Conservation (phyloP, 2,888 invertebrate genomes). For the Drosophila nigritarsus region DNA sequence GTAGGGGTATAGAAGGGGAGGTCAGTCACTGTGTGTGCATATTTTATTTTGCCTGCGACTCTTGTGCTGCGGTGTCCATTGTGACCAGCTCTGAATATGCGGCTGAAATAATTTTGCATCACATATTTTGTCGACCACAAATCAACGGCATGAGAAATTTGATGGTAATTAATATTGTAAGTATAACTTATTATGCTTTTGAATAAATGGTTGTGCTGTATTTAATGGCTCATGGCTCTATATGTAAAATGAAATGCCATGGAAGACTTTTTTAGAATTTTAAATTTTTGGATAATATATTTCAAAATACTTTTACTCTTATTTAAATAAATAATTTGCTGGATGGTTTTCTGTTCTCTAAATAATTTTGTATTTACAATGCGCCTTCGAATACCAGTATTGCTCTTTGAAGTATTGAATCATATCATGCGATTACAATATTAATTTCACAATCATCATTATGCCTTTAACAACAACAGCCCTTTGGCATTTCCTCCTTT, state of each 20-base stretch:
- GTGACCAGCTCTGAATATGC: slow-evolving; percentile 58
- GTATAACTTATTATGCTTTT: slow-evolving; percentile 62
- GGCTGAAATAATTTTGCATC: slow-evolving; percentile 71
- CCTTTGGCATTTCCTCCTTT: slow-evolving; percentile 21
- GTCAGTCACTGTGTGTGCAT: slow-evolving; percentile 48
- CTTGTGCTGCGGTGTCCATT: slow-evolving; percentile 45
- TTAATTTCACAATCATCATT: slow-evolving; percentile 70
- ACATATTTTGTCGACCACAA: slow-evolving; percentile 68
- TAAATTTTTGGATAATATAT: neutral
- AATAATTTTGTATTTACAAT: neutral
- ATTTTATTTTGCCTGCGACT: slow-evolving; percentile 64
- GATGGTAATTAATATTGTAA: slow-evolving; percentile 78
- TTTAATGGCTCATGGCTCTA: slow-evolving; percentile 59
- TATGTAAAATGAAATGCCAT: slow-evolving; percentile 45
- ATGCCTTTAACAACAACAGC: slow-evolving; percentile 34
- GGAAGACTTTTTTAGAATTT: slow-evolving; percentile 25
- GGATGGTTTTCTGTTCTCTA: neutral
- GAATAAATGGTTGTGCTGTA: slow-evolving; percentile 67
- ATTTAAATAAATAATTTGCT: slow-evolving; percentile 6
- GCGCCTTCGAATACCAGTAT: neutral
- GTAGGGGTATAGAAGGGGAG: neutral
- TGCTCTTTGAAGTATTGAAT: slow-evolving; percentile 8
- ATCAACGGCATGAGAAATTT: slow-evolving; percentile 79
- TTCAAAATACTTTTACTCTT: neutral
- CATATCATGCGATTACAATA: slow-evolving; percentile 40